Percentiles rank a stretch among this genome's conserved stretches.
phyloP scores from a whole-genome alignment of 2,888 invertebrate species.

The Melolontha melolontha region DNA sequence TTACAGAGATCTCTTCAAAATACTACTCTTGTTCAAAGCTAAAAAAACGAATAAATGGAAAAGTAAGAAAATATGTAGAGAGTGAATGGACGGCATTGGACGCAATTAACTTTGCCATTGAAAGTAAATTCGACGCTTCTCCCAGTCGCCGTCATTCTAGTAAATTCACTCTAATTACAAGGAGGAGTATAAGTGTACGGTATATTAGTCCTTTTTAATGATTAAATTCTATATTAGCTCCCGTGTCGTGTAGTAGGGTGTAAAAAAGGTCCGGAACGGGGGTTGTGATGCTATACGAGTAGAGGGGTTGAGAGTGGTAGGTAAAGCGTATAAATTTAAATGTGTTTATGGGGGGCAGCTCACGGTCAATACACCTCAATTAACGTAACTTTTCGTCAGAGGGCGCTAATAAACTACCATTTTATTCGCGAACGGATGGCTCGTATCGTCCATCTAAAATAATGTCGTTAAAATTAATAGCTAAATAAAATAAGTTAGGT shows the following conservation, averaged over 20 bases:
- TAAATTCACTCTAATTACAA: conserved; percentile 23
- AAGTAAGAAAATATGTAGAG: too few species aligned
- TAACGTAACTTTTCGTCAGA: conserved; percentile 5
- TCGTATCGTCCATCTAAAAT: too few species aligned
- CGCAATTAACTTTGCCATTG: conserved; percentile 22
- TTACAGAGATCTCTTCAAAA: too few species aligned
- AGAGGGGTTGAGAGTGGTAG: too few species aligned
- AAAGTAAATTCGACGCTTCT: conserved; percentile 13
- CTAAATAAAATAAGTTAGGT: too few species aligned
- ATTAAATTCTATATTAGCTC: conserved; percentile 23
- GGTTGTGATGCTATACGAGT: neutral
- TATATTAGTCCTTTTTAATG: conserved; percentile 28
- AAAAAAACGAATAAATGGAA: too few species aligned
- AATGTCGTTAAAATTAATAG: too few species aligned
- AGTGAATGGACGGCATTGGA: conserved; percentile 9
- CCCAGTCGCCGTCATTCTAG: neutral
- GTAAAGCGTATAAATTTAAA: conserved; percentile 10
- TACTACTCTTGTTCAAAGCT: too few species aligned
- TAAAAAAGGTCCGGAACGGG: neutral
- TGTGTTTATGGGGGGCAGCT: conserved; percentile 6
- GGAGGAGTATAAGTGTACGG: conserved; percentile 1
- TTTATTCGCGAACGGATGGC: neutral
- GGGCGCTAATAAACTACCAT: conserved; percentile 2
- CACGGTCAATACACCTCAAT: conserved; percentile 21
- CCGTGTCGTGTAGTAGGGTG: neutral